phyloP scores from a whole-genome alignment of 2,797 vertebrate genomes.

The Brachyalestes nurse region DNA sequence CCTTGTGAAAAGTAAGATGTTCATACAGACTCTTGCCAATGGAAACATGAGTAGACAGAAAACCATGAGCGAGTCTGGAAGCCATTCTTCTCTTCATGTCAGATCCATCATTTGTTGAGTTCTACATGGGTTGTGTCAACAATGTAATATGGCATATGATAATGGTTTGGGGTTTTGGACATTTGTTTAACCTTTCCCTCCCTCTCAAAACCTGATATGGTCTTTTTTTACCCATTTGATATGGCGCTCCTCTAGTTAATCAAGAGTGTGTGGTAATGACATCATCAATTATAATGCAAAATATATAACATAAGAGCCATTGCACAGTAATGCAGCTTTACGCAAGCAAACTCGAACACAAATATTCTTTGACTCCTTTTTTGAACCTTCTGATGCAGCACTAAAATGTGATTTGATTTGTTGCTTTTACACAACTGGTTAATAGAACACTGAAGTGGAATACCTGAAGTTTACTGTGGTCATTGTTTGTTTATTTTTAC shows the following conservation, averaged over 20 bases:
- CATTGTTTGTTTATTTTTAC: neutral
- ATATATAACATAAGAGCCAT: neutral
- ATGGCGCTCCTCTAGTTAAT: slow-evolving; percentile 34
- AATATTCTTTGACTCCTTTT: neutral
- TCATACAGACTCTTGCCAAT: slow-evolving; percentile 58
- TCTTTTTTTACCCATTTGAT: slow-evolving; percentile 38
- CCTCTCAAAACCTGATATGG: slow-evolving; percentile 52
- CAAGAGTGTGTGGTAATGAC: slow-evolving; percentile 5
- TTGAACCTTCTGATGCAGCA: neutral
- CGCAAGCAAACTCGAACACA: neutral
- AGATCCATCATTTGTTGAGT: slow-evolving; percentile 60
- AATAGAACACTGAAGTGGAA: neutral
- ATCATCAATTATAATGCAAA: slow-evolving; percentile 19
- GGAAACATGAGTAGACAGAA: slow-evolving; percentile 61
- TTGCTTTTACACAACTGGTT: too few relatives aligned
- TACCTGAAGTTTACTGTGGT: neutral
- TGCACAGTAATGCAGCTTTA: neutral
- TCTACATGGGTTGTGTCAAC: slow-evolving; percentile 63
- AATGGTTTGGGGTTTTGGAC: slow-evolving; percentile 53
- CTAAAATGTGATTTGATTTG: neutral
- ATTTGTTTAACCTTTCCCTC: slow-evolving; percentile 60
- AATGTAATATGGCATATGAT: slow-evolving; percentile 55
- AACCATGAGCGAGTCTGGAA: slow-evolving; percentile 54
- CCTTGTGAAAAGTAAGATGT: slow-evolving; percentile 65
- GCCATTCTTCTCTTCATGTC: slow-evolving; percentile 59